Evolutionary conservation across 2,888 invertebrate species (phyloP).

Genomic region (Aelia acuminata): DNA sequence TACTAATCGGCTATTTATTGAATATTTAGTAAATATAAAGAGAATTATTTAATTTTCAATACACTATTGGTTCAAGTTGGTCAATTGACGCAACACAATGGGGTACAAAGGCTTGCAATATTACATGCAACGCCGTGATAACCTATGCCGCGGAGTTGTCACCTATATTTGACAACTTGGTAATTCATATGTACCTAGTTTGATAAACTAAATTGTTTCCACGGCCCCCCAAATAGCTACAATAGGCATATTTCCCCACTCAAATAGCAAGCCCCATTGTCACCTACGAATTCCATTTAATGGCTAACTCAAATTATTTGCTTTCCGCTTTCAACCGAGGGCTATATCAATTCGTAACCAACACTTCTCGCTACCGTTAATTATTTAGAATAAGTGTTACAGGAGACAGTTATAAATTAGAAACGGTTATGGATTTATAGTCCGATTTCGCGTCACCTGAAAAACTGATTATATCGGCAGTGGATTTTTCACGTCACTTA

Average conservation of each 20-base stretch:
- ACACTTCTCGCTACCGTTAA: not conserved
- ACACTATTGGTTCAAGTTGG: not conserved
- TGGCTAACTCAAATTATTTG: slow-evolving; percentile 7
- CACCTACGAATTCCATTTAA: slow-evolving; percentile 20
- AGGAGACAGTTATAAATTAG: not conserved
- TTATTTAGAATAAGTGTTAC: not conserved
- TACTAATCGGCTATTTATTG: not conserved
- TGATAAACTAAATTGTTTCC: slow-evolving; percentile 38
- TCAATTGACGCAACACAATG: not conserved
- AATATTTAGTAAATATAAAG: not conserved
- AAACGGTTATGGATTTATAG: too few relatives aligned
- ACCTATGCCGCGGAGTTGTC: slow-evolving; percentile 22
- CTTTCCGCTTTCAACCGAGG: not conserved
- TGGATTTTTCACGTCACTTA: too few relatives aligned
- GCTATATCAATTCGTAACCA: slow-evolving; percentile 4
- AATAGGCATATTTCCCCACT: slow-evolving; percentile 29
- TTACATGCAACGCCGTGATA: not conserved
- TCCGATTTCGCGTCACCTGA: too few relatives aligned
- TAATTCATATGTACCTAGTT: slow-evolving; percentile 33
- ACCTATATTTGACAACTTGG: slow-evolving; percentile 33
- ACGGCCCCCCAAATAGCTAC: slow-evolving; percentile 17
- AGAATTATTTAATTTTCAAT: not conserved
- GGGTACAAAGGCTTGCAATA: not conserved
- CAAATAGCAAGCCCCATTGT: not conserved
- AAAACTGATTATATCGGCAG: too few relatives aligned